Conservation (phyloP, 2,113 vertebrate species). For the Dasyornis broadbenti region DNA sequence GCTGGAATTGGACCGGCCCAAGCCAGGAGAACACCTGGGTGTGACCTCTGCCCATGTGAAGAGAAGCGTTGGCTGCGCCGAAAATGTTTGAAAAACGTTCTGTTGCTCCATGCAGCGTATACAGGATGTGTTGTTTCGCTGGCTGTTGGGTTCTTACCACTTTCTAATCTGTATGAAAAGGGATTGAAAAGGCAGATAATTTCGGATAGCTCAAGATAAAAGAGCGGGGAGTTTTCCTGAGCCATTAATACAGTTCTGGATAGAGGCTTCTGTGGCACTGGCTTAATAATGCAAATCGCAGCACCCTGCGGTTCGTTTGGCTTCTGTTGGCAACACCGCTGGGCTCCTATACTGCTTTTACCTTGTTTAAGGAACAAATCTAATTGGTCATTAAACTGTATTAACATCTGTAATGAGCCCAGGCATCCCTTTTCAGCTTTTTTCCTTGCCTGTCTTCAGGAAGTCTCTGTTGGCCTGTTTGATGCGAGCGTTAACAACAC, state of each 20-base stretch:
- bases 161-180: not conserved
- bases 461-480: not conserved
- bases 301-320: not conserved
- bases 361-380: not conserved
- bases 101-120: not conserved
- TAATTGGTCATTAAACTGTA: not conserved
- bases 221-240: not conserved
- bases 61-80: accelerated
- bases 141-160: not conserved
- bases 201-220: not conserved
- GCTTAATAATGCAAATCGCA: not conserved
- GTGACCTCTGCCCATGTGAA: not conserved
- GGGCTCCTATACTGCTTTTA: not conserved
- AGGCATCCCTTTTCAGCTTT: not conserved
- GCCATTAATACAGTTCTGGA: not conserved
- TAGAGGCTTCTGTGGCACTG: not conserved
- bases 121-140: not conserved
- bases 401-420: not conserved
- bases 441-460: not conserved
- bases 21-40: not conserved
- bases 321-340: not conserved
- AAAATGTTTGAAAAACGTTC: not conserved
- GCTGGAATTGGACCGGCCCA: not conserved
- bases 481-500: not conserved
- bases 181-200: not conserved